A percentile compares a stretch with the other conserved stretches of the same genome.
Conservation (phyloP, 1,140 invertebrate species). For the Cydia strobilella region DNA sequence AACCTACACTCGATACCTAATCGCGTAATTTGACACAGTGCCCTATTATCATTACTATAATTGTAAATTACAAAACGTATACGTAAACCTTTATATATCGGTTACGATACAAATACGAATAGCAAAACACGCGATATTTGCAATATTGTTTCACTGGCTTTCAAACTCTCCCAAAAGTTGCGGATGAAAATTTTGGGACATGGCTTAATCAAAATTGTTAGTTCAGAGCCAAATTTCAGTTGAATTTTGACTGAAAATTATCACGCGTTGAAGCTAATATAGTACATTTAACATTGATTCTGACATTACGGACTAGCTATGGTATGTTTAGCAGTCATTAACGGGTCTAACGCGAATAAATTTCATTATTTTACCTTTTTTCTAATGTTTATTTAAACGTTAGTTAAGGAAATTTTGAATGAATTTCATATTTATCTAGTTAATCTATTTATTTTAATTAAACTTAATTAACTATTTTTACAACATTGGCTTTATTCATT, state of each 20-base stretch:
- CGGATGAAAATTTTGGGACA: not conserved
- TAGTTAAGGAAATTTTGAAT: too few relatives aligned
- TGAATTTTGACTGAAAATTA: not conserved
- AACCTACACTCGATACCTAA: conserved; percentile 4
- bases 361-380: too few relatives aligned
- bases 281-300: not conserved
- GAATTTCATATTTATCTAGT: too few relatives aligned
- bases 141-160: not conserved
- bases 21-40: conserved; percentile 13
- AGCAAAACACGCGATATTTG: not conserved
- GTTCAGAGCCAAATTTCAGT: not conserved
- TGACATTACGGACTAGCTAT: not conserved
- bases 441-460: too few relatives aligned
- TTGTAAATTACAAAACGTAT: not conserved
- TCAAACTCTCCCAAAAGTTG: not conserved
- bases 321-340: not conserved
- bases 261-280: not conserved
- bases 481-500: too few relatives aligned
- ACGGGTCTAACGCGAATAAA: too few relatives aligned
- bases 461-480: too few relatives aligned
- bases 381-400: too few relatives aligned
- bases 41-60: conserved; percentile 2
- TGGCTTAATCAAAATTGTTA: conserved; percentile 10
- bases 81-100: not conserved
- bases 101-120: not conserved